Evolutionary conservation across 2,113 vertebrate species (phyloP).

Genomic region (Brevimyrus niger): DNA sequence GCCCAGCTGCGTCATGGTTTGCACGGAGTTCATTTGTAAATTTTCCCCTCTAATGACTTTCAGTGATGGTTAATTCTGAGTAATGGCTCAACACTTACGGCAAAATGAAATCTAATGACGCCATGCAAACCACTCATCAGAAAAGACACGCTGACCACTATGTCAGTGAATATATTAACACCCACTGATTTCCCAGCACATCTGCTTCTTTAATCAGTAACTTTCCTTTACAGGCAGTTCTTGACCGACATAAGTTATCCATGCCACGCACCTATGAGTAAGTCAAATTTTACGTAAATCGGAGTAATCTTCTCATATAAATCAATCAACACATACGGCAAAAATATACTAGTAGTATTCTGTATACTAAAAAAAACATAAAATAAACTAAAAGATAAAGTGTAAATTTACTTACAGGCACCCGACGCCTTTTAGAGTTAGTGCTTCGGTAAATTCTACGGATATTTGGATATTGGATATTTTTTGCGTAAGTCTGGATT

Average conservation of each 20-base stretch:
- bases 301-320: background rate
- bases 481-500: background rate
- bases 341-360: background rate
- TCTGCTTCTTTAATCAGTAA: background rate
- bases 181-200: background rate
- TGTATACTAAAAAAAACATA: background rate
- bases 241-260: background rate
- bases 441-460: background rate
- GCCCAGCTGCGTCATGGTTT: background rate
- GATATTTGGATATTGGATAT: background rate
- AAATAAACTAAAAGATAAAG: background rate
- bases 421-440: background rate
- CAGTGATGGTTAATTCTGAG: conserved; percentile 16
- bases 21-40: conserved; percentile 19
- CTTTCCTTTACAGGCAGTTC: background rate
- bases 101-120: conserved; percentile 18
- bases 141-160: conserved; percentile 14
- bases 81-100: conserved; percentile 16
- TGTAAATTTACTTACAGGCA: background rate
- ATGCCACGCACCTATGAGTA: background rate
- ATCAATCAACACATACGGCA: background rate
- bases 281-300: background rate
- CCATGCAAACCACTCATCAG: conserved; percentile 3
- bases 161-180: background rate
- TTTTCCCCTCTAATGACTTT: conserved; percentile 20